These are phyloP conservation scores for Agraylea sexmaculata DNA, from an alignment of 1,140 invertebrate species.

Conservation along the genomic window DNA sequence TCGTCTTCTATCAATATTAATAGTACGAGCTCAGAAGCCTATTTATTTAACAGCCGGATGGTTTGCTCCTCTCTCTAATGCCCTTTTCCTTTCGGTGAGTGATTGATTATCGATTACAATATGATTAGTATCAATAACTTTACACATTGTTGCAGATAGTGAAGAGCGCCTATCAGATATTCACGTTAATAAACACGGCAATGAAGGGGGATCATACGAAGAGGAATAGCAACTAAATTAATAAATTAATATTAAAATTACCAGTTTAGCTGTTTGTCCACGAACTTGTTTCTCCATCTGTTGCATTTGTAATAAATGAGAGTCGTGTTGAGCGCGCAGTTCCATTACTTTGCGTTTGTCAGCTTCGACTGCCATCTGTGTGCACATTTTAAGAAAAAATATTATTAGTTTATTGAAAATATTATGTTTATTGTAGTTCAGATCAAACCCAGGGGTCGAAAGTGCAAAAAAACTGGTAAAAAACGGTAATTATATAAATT, in stretches of 20 bases:
- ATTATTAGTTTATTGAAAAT: no score
- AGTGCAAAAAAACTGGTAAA: no score
- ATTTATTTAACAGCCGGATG: slow-evolving; percentile 17
- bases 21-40: slow-evolving; percentile 12
- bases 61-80: slow-evolving; percentile 17
- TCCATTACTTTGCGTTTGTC: slow-evolving; percentile 18
- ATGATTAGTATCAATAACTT: neutral
- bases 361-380: slow-evolving; percentile 18
- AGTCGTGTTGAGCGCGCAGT: slow-evolving; percentile 17
- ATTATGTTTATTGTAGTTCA: no score
- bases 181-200: slow-evolving; percentile 16
- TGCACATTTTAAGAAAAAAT: no score
- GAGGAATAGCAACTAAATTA: slow-evolving; percentile 4
- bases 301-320: slow-evolving; percentile 11
- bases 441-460: no score
- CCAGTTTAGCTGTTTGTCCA: slow-evolving; percentile 18
- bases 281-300: slow-evolving; percentile 18
- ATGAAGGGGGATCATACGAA: no score
- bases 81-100: slow-evolving; percentile 15
- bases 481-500: no score
- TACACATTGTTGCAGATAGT: slow-evolving; percentile 15
- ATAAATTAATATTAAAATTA: slow-evolving; percentile 8
- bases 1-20: slow-evolving; percentile 8
- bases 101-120: neutral
- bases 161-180: slow-evolving; percentile 18